These are phyloP conservation scores for Torymus aiolomorphi DNA, from an alignment of 2,888 invertebrate species.

Conservation along the genomic window DNA sequence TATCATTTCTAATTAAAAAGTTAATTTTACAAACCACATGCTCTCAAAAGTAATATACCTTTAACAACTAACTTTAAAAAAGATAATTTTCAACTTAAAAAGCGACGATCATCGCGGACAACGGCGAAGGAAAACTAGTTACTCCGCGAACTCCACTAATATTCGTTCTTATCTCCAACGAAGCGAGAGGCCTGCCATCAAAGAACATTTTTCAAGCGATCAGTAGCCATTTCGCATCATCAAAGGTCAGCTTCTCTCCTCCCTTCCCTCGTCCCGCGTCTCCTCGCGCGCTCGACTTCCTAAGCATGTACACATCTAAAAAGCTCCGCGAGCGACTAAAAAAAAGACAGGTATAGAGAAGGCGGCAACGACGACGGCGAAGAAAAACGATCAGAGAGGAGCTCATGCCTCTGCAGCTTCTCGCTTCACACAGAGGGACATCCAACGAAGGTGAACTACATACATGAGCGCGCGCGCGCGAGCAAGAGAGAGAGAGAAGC, in stretches of 20 bases:
- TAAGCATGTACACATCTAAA: slow-evolving; percentile 7
- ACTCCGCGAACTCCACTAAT: slow-evolving; percentile 1
- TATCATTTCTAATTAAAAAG: no score
- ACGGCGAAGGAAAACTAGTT: no score
- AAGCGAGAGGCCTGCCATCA: background rate
- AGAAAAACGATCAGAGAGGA: slow-evolving; percentile 24
- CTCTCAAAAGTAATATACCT: no score
- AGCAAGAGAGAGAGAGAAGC: slow-evolving; percentile 9
- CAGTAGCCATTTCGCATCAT: slow-evolving; percentile 53
- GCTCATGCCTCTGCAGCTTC: background rate
- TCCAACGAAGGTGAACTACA: background rate
- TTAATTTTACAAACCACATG: no score
- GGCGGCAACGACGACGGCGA: background rate
- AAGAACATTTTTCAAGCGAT: slow-evolving; percentile 40
- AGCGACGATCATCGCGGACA: no score
- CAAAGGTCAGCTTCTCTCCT: slow-evolving; percentile 38
- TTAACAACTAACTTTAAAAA: no score
- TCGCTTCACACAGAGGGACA: background rate
- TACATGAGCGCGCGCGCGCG: background rate
- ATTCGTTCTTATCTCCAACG: background rate
- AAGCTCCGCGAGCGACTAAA: background rate
- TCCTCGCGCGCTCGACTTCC: slow-evolving; percentile 5
- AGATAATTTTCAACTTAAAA: no score
- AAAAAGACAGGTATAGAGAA: slow-evolving; percentile 7
- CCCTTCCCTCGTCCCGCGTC: no score